Conservation (phyloP, 2,113 vertebrate genomes). For the Stomatorhinus ivindoensis region DNA sequence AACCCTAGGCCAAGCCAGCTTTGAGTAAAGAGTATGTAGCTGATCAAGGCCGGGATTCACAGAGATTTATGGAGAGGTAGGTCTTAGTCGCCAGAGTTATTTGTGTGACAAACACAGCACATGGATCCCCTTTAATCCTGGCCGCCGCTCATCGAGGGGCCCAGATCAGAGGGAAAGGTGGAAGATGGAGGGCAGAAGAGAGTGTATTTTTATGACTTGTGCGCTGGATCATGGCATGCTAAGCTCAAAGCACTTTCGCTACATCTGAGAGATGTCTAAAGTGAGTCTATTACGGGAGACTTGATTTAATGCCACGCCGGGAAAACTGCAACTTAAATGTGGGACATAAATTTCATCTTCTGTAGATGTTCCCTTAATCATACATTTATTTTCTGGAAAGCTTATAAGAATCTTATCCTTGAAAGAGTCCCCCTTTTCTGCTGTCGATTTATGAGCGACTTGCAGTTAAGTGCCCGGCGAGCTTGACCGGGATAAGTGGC, state of each 20-base stretch:
- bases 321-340: slow-evolving; percentile 3
- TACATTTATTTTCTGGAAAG: neutral
- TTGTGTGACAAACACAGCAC: slow-evolving; percentile 13
- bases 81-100: slow-evolving; percentile 8
- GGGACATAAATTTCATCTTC: slow-evolving; percentile 3
- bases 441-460: neutral
- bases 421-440: neutral
- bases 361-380: neutral
- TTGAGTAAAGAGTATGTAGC: neutral
- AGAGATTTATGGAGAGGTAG: slow-evolving; percentile 21
- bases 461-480: neutral
- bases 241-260: slow-evolving; percentile 8
- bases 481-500: neutral
- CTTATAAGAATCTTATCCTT: neutral
- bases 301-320: slow-evolving; percentile 18
- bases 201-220: slow-evolving; percentile 5
- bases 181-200: neutral
- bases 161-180: neutral
- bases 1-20: neutral
- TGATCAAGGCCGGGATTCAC: slow-evolving; percentile 25
- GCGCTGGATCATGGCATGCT: slow-evolving; percentile 20
- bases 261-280: slow-evolving; percentile 19
- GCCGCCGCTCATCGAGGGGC: slow-evolving; percentile 14
- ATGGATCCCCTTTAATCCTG: slow-evolving; percentile 22
- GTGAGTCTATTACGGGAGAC: slow-evolving; percentile 20